Evolutionary conservation across 2,888 invertebrate species (phyloP).

Genomic region (Hirtodrosophila alboralis): DNA sequence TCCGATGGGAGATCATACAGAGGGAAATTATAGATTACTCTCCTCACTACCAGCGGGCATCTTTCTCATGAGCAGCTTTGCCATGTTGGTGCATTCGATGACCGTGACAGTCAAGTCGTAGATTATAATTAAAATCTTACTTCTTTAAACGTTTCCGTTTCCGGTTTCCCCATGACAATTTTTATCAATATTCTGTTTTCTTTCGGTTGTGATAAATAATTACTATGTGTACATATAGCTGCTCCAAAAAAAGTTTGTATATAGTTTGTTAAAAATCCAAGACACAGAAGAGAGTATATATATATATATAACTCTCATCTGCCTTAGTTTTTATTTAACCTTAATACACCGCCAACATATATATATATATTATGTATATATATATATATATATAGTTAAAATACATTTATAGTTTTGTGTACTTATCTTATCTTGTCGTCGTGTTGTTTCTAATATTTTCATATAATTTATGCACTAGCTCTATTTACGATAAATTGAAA

Average conservation of each 20-base stretch:
- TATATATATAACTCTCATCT: no score
- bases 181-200: no score
- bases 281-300: conserved; percentile 1
- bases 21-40: conserved; percentile 91
- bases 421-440: conserved; percentile 49
- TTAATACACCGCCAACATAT: no score
- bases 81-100: conserved; percentile 84
- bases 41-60: conserved; percentile 92
- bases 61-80: conserved; percentile 90
- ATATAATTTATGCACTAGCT: conserved; percentile 26
- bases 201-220: conserved; percentile 62
- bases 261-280: not conserved
- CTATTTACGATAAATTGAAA: conserved; percentile 18
- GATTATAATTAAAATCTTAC: not conserved
- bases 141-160: no score
- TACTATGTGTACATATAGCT: conserved; percentile 20
- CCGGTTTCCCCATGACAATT: no score
- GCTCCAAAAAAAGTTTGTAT: not conserved
- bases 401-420: conserved; percentile 33
- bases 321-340: conserved; percentile 2
- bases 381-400: conserved; percentile 11
- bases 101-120: conserved; percentile 34
- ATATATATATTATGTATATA: no score
- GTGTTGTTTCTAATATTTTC: conserved; percentile 20
- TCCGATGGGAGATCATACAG: conserved; percentile 91